Evolutionary conservation across 2,113 vertebrate genomes (phyloP).

Genomic region (Hirundichthys speculiger): DNA sequence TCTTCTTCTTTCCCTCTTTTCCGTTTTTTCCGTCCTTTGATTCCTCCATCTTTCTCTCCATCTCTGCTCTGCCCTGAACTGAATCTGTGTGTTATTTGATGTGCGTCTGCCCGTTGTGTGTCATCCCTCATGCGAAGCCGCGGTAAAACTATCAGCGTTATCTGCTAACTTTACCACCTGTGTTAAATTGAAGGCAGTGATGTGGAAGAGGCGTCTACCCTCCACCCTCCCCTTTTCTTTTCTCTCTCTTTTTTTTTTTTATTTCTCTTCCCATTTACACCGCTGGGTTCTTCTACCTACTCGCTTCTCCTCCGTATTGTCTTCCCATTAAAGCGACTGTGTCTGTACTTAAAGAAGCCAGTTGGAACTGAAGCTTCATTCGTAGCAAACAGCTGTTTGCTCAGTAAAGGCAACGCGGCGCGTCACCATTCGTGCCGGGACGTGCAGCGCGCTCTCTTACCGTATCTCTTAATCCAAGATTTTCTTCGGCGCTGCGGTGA

Average conservation of each 20-base stretch:
- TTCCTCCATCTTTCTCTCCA: constrained; percentile 45
- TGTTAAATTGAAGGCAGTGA: constrained; percentile 83
- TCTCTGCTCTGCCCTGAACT: constrained; percentile 43
- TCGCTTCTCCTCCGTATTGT: constrained; percentile 31
- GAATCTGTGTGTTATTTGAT: constrained; percentile 30
- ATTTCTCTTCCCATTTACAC: constrained; percentile 41
- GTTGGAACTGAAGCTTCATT: too few relatives aligned
- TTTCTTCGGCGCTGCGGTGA: too few relatives aligned
- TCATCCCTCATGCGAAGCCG: constrained; percentile 66
- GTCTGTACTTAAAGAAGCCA: constrained; percentile 9
- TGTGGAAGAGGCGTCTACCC: constrained; percentile 78
- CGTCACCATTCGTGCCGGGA: too few relatives aligned
- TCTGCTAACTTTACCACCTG: constrained; percentile 82
- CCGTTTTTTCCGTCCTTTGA: constrained; percentile 59
- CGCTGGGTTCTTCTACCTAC: constrained; percentile 26
- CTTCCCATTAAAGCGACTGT: constrained; percentile 36
- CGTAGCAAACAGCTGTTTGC: too few relatives aligned
- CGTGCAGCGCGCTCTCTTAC: too few relatives aligned
- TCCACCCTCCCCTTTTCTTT: constrained; percentile 59
- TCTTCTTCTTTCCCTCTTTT: constrained; percentile 42
- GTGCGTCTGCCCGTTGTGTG: constrained; percentile 61
- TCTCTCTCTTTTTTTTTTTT: constrained; percentile 53
- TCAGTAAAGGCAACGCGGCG: too few relatives aligned
- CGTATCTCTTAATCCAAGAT: too few relatives aligned
- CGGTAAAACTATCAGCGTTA: constrained; percentile 76